These are phyloP conservation scores for Triplophysa rosa DNA, from an alignment of 2,113 vertebrate species.

Conservation along the genomic window DNA sequence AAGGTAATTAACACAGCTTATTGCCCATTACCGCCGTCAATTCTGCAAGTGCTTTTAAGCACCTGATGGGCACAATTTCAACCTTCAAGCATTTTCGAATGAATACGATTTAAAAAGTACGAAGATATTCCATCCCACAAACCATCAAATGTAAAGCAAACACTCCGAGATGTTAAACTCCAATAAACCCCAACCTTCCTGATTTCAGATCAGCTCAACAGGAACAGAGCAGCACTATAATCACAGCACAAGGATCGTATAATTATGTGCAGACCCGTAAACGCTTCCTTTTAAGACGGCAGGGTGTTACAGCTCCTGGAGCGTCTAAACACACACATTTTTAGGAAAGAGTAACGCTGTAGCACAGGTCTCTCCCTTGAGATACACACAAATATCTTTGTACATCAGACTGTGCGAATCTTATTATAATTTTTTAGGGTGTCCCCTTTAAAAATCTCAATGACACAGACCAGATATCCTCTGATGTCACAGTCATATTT, in stretches of 20 bases:
- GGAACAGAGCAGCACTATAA: slow-evolving; percentile 60
- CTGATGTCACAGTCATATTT: slow-evolving; percentile 9
- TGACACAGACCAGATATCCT: slow-evolving; percentile 35
- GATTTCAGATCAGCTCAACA: slow-evolving; percentile 18
- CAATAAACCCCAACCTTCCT: not conserved
- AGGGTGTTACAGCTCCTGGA: slow-evolving; percentile 58
- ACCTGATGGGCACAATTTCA: not conserved
- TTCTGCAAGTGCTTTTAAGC: not conserved
- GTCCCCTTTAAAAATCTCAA: slow-evolving; percentile 21
- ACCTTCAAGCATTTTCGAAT: not conserved
- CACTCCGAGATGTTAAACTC: not conserved
- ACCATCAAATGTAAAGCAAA: not conserved
- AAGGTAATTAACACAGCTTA: slow-evolving; percentile 18
- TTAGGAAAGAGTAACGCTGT: slow-evolving; percentile 52
- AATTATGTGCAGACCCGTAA: slow-evolving; percentile 71
- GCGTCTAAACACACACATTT: slow-evolving; percentile 51
- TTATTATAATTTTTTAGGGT: no score
- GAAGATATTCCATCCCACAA: not conserved
- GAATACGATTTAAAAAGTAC: not conserved
- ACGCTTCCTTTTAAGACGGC: slow-evolving; percentile 65
- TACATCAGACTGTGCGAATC: slow-evolving; percentile 60
- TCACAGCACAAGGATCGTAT: slow-evolving; percentile 63
- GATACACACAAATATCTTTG: slow-evolving; percentile 46
- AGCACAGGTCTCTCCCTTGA: not conserved
- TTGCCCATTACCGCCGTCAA: slow-evolving; percentile 14